A percentile compares a stretch with the other conserved stretches of the same genome.
Conservation (phyloP, 2,888 invertebrate genomes). For the Pherbina coryleti region DNA sequence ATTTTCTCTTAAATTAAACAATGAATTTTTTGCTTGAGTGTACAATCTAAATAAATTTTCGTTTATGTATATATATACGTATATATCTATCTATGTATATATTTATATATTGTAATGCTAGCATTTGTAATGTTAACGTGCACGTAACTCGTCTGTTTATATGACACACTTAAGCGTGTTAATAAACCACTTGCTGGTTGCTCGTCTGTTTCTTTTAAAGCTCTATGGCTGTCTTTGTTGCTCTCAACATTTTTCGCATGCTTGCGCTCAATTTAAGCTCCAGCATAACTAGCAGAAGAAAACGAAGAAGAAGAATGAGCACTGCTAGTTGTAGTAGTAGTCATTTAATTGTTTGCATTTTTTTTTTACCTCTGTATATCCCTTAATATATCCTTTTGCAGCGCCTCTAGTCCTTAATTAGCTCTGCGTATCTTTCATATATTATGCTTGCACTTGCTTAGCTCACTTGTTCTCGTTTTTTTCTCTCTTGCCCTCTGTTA, state of each 20-base stretch:
- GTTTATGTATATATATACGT: not conserved
- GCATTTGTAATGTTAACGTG: not conserved
- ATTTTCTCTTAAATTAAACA: too few species aligned
- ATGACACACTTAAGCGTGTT: constrained; percentile 1
- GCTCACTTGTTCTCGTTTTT: not conserved
- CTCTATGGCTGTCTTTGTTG: not conserved
- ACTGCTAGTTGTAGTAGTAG: not conserved
- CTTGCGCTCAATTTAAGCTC: not conserved
- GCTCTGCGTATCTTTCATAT: not conserved
- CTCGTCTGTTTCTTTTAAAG: not conserved
- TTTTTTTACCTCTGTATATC: not conserved
- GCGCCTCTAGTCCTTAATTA: not conserved
- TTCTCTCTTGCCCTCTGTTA: not conserved
- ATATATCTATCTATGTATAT: too few species aligned
- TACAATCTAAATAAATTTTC: not conserved
- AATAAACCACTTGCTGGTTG: not conserved
- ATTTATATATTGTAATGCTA: too few species aligned
- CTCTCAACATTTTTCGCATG: not conserved
- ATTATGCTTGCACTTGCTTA: not conserved
- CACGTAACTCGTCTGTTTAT: not conserved
- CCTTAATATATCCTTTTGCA: not conserved
- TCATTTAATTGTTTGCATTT: not conserved
- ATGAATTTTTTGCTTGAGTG: too few species aligned
- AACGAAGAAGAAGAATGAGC: too few species aligned
- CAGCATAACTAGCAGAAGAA: too few species aligned